A percentile compares a stretch with the other conserved stretches of the same genome.
Evolutionary conservation across 2,888 invertebrate genomes (phyloP).

Genomic region (Myathropa florea): DNA sequence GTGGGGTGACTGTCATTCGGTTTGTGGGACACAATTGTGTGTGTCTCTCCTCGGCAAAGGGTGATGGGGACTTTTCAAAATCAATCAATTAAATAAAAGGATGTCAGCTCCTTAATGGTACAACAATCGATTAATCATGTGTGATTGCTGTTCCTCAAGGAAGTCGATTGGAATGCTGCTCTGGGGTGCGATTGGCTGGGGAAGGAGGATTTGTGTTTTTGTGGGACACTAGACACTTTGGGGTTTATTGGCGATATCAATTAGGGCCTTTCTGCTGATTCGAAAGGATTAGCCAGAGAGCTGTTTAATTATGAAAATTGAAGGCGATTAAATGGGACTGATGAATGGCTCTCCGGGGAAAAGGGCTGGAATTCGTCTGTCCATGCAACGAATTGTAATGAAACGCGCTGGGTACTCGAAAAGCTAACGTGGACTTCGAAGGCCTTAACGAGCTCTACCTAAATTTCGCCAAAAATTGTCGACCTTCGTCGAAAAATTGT

Average conservation of each 20-base stretch:
- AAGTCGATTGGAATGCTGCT: conserved; percentile 2
- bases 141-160: conserved; percentile 45
- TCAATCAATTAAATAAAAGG: conserved; percentile 69
- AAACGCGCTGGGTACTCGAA: no score
- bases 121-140: conserved; percentile 70
- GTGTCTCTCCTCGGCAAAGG: conserved; percentile 28
- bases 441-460: no score
- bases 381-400: no score
- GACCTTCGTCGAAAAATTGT: no score
- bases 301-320: conserved; percentile 48
- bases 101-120: conserved; percentile 64
- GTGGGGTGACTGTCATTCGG: conserved; percentile 17
- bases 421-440: no score
- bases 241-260: conserved; percentile 28
- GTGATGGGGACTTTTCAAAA: conserved; percentile 46
- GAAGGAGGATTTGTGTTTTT: background rate
- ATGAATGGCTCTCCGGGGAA: background rate
- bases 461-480: no score
- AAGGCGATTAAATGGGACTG: background rate
- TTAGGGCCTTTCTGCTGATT: conserved; percentile 24
- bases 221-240: background rate
- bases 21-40: conserved; percentile 23
- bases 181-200: conserved; percentile 2
- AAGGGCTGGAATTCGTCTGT: no score
- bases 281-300: conserved; percentile 44